Evolutionary conservation across 1,140 invertebrate species (phyloP).

Genomic region (Cherax destructor): DNA sequence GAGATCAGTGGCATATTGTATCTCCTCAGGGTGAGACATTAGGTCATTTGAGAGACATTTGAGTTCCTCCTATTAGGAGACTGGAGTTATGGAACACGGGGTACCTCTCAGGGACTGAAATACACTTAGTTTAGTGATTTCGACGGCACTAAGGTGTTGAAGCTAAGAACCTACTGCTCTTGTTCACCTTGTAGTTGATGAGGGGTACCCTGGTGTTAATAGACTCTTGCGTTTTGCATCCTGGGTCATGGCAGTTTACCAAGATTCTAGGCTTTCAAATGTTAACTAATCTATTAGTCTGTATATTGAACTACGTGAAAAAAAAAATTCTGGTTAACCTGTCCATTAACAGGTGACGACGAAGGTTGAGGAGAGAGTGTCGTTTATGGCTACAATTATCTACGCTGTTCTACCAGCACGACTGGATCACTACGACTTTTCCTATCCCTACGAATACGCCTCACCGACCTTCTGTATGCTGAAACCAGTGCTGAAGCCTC

Average conservation of each 20-base stretch:
- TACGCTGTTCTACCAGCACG: slow-evolving; percentile 32
- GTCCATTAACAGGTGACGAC: slow-evolving; percentile 27
- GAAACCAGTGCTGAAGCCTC: slow-evolving; percentile 38
- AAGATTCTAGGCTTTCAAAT: background rate
- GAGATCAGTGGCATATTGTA: too few relatives aligned
- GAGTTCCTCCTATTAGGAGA: too few relatives aligned
- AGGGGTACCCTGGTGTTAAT: too few relatives aligned
- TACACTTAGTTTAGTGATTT: too few relatives aligned
- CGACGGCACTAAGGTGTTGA: too few relatives aligned
- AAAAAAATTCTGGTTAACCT: background rate
- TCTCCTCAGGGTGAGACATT: too few relatives aligned
- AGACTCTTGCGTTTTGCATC: too few relatives aligned
- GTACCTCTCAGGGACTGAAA: too few relatives aligned
- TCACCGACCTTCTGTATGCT: slow-evolving; percentile 40
- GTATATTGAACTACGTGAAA: background rate
- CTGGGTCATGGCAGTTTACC: background rate
- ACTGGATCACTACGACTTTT: slow-evolving; percentile 36
- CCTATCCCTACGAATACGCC: slow-evolving; percentile 49
- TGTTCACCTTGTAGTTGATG: too few relatives aligned
- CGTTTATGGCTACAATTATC: slow-evolving; percentile 37
- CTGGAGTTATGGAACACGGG: too few relatives aligned
- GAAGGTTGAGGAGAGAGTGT: background rate
- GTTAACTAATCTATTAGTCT: background rate
- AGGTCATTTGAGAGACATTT: too few relatives aligned
- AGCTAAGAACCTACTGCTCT: too few relatives aligned